Evolutionary conservation across 2,888 invertebrate species (phyloP).

Genomic region (Meloe dianella): DNA sequence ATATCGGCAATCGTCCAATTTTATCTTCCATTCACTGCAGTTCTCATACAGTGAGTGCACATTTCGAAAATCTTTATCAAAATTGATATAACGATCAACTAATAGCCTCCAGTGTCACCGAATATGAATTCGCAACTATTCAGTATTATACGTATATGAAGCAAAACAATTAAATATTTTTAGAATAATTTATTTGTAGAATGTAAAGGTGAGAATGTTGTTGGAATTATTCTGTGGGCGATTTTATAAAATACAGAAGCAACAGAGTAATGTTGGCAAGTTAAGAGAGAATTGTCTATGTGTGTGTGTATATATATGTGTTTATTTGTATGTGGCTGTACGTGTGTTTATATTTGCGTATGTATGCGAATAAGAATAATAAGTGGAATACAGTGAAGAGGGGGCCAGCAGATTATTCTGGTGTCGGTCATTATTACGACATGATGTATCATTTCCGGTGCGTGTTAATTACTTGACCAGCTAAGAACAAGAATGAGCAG

Average conservation of each 20-base stretch:
- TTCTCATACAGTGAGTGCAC: conserved; percentile 43
- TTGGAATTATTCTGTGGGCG: conserved; percentile 25
- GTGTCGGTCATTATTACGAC: conserved; percentile 60
- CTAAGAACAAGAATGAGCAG: conserved; percentile 50
- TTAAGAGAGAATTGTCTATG: neutral
- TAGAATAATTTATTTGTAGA: neutral
- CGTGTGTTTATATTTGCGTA: conserved; percentile 17
- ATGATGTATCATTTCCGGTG: conserved; percentile 60
- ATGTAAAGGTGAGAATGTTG: conserved; percentile 14
- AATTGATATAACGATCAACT: conserved; percentile 11
- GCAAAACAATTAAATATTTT: neutral
- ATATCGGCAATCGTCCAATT: conserved; percentile 61
- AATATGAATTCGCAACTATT: neutral
- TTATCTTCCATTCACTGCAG: conserved; percentile 61
- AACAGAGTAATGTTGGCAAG: conserved; percentile 8
- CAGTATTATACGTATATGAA: too few relatives aligned
- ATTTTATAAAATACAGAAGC: conserved; percentile 3
- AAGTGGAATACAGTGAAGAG: conserved; percentile 27
- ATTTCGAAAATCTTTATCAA: conserved; percentile 30
- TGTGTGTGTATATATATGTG: neutral
- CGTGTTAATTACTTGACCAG: conserved; percentile 57
- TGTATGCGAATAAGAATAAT: conserved; percentile 39
- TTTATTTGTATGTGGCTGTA: neutral
- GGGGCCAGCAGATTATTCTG: conserved; percentile 48
- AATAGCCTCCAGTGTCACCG: too few relatives aligned